These are phyloP conservation scores for Hapalemur alaotrensis DNA, from an alignment of 2,797 vertebrate species.

Conservation along the genomic window DNA sequence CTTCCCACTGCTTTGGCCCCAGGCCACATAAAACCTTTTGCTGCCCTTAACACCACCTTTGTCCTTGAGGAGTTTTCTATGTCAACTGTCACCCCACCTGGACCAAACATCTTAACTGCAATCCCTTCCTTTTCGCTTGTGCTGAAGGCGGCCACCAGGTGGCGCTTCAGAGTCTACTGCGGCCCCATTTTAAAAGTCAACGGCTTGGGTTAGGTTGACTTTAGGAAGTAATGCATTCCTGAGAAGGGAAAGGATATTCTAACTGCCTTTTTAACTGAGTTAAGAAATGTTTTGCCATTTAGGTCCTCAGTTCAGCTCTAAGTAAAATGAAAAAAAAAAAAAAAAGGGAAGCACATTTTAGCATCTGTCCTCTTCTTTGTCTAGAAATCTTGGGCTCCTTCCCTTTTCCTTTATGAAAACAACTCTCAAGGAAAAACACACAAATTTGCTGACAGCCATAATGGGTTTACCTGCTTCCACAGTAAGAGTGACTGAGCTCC, in stretches of 20 bases:
- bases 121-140: background rate
- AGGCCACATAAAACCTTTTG: background rate
- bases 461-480: background rate
- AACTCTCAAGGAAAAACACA: background rate
- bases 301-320: background rate
- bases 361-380: background rate
- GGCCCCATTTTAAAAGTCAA: background rate
- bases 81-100: background rate
- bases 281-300: background rate
- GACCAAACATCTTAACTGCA: background rate
- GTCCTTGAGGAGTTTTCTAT: background rate
- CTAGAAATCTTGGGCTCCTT: background rate
- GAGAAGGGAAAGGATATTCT: background rate
- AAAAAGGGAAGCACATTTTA: background rate
- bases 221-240: background rate
- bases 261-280: background rate
- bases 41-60: background rate
- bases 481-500: background rate
- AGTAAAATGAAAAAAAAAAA: background rate
- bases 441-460: background rate
- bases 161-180: constrained; percentile 25
- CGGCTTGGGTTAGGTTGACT: background rate
- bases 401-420: background rate
- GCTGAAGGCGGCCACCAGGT: constrained; percentile 60
- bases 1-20: background rate